phyloP scores from a whole-genome alignment of 37 sponge, comb jelly and placozoan genomes.

The Axinella damicornis region DNA sequence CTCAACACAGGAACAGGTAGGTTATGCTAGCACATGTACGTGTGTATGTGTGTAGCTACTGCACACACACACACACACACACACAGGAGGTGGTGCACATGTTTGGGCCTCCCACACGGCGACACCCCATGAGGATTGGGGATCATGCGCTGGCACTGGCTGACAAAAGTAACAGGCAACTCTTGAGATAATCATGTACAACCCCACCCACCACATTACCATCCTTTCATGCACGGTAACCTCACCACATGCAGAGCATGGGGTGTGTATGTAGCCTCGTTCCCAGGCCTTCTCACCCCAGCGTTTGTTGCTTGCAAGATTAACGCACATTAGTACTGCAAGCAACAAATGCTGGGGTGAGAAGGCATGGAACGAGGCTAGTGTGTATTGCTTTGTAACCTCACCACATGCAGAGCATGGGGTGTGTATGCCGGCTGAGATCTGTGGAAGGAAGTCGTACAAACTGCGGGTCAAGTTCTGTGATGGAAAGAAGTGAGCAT shows the following conservation, averaged over 20 bases:
- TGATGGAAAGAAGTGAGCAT: conserved; percentile 59
- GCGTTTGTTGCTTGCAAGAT: too few species aligned
- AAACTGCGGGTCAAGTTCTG: conserved; percentile 52
- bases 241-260: neutral
- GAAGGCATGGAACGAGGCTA: too few species aligned
- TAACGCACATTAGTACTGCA: too few species aligned
- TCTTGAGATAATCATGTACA: neutral
- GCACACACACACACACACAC: too few species aligned
- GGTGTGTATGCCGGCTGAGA: conserved; percentile 48
- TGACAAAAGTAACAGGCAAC: conserved; percentile 18
- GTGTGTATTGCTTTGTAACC: neutral
- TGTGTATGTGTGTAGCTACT: too few species aligned
- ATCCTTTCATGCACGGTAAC: neutral
- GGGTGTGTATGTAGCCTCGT: conserved; percentile 51
- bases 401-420: conserved; percentile 18
- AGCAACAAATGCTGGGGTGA: too few species aligned
- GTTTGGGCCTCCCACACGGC: conserved; percentile 64
- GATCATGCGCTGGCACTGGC: conserved; percentile 77
- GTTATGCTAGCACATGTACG: too few species aligned
- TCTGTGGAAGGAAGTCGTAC: neutral
- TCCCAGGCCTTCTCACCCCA: too few species aligned
- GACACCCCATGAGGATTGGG: conserved; percentile 29
- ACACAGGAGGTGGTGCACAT: conserved; percentile 50
- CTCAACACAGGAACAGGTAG: conserved; percentile 5
- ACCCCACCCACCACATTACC: neutral